Conservation (phyloP, 2,888 invertebrate species). For the Girardia tigrina region DNA sequence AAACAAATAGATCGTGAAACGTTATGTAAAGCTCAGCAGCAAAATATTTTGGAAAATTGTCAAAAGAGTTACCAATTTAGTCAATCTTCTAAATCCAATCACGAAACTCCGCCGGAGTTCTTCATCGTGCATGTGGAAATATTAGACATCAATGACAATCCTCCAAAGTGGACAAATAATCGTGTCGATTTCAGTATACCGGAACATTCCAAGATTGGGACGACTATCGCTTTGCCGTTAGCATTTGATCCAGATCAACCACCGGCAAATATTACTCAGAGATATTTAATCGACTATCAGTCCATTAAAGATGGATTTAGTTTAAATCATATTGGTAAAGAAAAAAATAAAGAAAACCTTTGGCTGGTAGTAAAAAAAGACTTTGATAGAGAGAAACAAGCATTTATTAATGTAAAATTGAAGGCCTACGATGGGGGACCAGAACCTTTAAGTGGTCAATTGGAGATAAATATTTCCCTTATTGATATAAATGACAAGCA, state of each 20-base stretch:
- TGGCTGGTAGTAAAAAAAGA: slow-evolving; percentile 27
- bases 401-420: background rate
- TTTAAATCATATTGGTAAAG: background rate
- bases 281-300: background rate
- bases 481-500: slow-evolving; percentile 29
- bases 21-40: background rate
- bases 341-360: background rate
- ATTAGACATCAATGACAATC: background rate
- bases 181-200: background rate
- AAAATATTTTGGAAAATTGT: background rate
- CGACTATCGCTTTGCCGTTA: background rate
- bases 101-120: background rate
- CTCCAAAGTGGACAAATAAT: background rate
- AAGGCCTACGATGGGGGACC: slow-evolving; percentile 25
- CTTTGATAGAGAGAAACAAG: slow-evolving; percentile 21
- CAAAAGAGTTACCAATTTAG: background rate
- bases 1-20: background rate
- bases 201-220: slow-evolving; percentile 9
- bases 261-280: background rate
- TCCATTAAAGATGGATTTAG: background rate
- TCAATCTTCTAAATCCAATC: background rate
- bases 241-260: background rate
- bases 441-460: background rate
- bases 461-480: slow-evolving; percentile 5
- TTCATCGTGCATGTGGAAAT: background rate